phyloP scores from a whole-genome alignment of 2,888 invertebrate species.

The Selenia dentaria region DNA sequence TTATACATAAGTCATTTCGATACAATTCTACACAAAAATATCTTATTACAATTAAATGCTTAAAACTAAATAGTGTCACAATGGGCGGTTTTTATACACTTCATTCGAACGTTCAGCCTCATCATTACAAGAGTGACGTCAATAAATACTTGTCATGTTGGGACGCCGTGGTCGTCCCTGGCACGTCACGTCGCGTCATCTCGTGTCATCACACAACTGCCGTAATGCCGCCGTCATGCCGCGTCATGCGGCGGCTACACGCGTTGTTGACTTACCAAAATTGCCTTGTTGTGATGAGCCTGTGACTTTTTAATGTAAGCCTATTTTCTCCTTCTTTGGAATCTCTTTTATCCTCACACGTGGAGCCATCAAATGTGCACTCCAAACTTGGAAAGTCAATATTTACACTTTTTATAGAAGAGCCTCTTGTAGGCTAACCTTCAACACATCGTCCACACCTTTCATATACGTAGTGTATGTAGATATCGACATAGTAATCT shows the following conservation, averaged over 20 bases:
- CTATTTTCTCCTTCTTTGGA: constrained; percentile 46
- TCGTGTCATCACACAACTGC: constrained; percentile 17
- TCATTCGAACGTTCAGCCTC: constrained; percentile 35
- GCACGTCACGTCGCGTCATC: constrained; percentile 46
- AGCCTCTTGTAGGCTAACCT: background rate
- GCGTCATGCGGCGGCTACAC: constrained; percentile 55
- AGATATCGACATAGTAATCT: no score
- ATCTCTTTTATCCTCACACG: constrained; percentile 39
- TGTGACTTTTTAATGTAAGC: constrained; percentile 49
- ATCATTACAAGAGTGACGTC: constrained; percentile 43
- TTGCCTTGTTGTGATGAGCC: constrained; percentile 62
- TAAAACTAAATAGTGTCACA: no score
- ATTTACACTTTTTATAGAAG: constrained; percentile 1
- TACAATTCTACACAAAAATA: no score
- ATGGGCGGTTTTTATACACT: no score
- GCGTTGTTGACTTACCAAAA: constrained; percentile 66
- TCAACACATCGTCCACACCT: no score
- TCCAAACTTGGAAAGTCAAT: constrained; percentile 1
- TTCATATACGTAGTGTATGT: no score
- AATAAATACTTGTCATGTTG: constrained; percentile 57
- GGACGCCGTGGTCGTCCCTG: constrained; percentile 45
- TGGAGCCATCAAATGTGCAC: constrained; percentile 19
- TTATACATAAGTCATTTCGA: no score
- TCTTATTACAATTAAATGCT: no score
- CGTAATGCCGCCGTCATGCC: constrained; percentile 58